Conservation (phyloP, 2,888 invertebrate genomes). For the Phalangium opilio region DNA sequence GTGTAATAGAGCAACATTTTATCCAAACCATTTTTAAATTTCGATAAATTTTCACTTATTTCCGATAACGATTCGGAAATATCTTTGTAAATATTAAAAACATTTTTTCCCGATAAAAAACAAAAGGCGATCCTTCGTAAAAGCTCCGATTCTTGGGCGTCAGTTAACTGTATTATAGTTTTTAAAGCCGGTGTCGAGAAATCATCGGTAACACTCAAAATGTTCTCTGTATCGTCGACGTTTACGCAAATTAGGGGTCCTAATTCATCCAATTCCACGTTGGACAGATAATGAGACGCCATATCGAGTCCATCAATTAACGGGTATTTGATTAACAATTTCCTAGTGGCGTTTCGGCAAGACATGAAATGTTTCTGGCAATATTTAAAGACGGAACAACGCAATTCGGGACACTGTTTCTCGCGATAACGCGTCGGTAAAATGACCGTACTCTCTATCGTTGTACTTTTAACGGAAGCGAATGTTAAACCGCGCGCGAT, state of each 20-base stretch:
- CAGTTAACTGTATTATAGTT: slow-evolving; percentile 8
- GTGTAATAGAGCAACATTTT: too few species aligned
- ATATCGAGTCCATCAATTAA: slow-evolving; percentile 3
- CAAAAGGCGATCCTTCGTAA: slow-evolving; percentile 1
- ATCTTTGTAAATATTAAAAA: too few species aligned
- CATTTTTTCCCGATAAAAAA: too few species aligned
- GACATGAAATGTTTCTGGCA: slow-evolving; percentile 5
- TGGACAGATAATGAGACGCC: slow-evolving; percentile 6
- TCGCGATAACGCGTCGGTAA: slow-evolving; percentile 8
- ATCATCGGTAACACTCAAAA: slow-evolving; percentile 8
- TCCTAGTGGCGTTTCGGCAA: slow-evolving; percentile 3
- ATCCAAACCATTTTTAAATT: too few species aligned
- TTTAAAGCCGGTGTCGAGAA: slow-evolving; percentile 11
- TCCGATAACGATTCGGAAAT: too few species aligned
- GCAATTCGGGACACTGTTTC: slow-evolving; percentile 7
- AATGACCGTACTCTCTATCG: slow-evolving; percentile 7
- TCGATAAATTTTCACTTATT: too few species aligned
- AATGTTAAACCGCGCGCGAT: slow-evolving; percentile 13
- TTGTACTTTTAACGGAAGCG: slow-evolving; percentile 4
- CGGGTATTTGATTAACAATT: slow-evolving; percentile 1
- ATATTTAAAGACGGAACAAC: slow-evolving; percentile 8
- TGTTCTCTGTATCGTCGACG: slow-evolving; percentile 1
- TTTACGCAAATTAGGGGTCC: slow-evolving; percentile 5
- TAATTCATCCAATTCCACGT: slow-evolving; percentile 10
- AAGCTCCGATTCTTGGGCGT: slow-evolving; percentile 11